These are phyloP conservation scores for Eurytoma californica DNA, from an alignment of 2,888 invertebrate species.

Conservation along the genomic window DNA sequence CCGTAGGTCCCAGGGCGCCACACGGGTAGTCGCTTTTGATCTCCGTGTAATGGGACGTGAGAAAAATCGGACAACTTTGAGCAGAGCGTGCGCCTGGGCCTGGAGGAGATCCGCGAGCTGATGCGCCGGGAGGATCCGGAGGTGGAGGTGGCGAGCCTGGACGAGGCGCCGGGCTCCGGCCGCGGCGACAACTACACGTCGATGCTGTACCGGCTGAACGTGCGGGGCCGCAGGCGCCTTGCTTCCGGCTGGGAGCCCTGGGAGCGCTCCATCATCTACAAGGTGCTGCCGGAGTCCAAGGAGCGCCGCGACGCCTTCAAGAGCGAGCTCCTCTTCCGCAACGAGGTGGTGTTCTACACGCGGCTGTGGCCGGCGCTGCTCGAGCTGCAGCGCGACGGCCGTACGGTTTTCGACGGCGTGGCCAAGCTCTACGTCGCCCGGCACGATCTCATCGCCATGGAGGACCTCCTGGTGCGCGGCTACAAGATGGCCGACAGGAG, in stretches of 20 bases:
- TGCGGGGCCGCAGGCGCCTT: slow-evolving; percentile 77
- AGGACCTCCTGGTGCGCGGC: slow-evolving; percentile 73
- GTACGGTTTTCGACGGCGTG: slow-evolving; percentile 68
- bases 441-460: slow-evolving; percentile 75
- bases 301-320: slow-evolving; percentile 82
- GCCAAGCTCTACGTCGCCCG: slow-evolving; percentile 71
- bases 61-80: no score
- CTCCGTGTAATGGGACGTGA: no score
- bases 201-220: slow-evolving; percentile 81
- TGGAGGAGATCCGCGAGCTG: slow-evolving; percentile 69
- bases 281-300: slow-evolving; percentile 82
- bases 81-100: slow-evolving; percentile 61
- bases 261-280: slow-evolving; percentile 82
- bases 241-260: slow-evolving; percentile 76
- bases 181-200: slow-evolving; percentile 87
- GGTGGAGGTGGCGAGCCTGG: slow-evolving; percentile 66
- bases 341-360: slow-evolving; percentile 85
- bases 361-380: slow-evolving; percentile 82
- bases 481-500: slow-evolving; percentile 75
- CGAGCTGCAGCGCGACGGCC: slow-evolving; percentile 76
- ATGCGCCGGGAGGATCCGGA: slow-evolving; percentile 67
- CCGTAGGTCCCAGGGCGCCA: no score
- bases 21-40: no score
- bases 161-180: slow-evolving; percentile 84
- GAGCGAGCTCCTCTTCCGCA: slow-evolving; percentile 82